Percentiles rank a stretch among this genome's conserved stretches.
Evolutionary conservation across 2,888 invertebrate genomes (phyloP).

Genomic region (Abscondita cerata): DNA sequence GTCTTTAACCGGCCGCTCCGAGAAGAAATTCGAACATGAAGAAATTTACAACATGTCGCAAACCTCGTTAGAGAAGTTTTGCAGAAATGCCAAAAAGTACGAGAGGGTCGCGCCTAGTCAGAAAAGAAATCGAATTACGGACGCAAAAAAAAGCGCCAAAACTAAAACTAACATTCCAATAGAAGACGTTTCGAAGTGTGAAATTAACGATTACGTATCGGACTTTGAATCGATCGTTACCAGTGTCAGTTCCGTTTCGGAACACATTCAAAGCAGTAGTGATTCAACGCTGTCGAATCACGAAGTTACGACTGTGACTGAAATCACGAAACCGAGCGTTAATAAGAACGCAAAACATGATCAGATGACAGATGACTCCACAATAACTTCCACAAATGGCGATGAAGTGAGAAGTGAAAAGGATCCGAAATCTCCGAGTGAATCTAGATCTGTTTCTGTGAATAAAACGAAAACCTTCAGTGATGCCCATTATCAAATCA

Average conservation of each 20-base stretch:
- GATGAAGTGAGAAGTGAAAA: too few species aligned
- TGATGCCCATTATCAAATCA: too few species aligned
- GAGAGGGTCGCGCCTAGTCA: not conserved
- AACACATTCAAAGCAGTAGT: not conserved
- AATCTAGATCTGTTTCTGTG: too few species aligned
- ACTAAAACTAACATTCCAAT: not conserved
- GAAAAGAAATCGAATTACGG: not conserved
- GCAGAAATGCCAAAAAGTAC: slow-evolving; percentile 56
- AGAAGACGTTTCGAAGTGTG: not conserved
- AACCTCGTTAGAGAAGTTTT: slow-evolving; percentile 56
- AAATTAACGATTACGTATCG: slow-evolving; percentile 15
- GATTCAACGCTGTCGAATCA: not conserved
- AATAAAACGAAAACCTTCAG: too few species aligned
- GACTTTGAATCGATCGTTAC: slow-evolving; percentile 20
- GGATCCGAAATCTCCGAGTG: too few species aligned
- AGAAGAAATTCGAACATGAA: slow-evolving; percentile 55
- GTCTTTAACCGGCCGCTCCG: slow-evolving; percentile 56
- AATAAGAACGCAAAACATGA: too few species aligned
- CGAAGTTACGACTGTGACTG: not conserved
- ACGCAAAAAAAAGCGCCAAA: not conserved
- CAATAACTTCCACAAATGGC: too few species aligned
- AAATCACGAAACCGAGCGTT: not conserved
- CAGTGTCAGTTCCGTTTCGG: not conserved
- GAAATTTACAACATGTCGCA: slow-evolving; percentile 57
- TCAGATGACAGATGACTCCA: too few species aligned